Percentiles rank a stretch among this genome's conserved stretches.
phyloP scores from a whole-genome alignment of 2,888 invertebrate genomes.

The Xanthostigma xanthostigma region DNA sequence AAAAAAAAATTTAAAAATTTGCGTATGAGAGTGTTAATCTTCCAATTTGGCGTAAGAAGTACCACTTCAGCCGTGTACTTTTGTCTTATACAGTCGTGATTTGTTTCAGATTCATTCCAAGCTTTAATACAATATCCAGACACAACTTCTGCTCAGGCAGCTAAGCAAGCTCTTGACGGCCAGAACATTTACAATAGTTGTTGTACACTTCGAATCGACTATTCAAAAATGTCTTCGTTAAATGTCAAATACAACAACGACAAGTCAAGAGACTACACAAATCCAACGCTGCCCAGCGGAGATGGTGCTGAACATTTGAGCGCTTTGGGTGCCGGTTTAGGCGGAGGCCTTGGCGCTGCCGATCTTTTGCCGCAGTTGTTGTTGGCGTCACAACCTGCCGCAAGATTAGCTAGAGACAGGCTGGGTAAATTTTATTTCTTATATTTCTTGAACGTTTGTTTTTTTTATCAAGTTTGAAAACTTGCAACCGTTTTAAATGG shows the following conservation, averaged over 20 bases:
- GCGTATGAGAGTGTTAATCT: too few species aligned
- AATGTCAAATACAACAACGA: conserved; percentile 99
- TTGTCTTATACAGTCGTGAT: conserved; percentile 15
- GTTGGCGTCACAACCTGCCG: conserved; percentile 32
- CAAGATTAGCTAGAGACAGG: conserved; percentile 34
- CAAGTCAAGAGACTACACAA: conserved; percentile 98
- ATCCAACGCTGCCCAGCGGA: conserved; percentile 92
- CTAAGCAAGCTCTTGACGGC: conserved; percentile 93
- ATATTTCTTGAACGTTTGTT: too few species aligned
- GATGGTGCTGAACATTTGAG: conserved; percentile 52
- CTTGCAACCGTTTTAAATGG: too few species aligned
- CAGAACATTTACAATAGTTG: conserved; percentile 99
- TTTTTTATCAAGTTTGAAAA: too few species aligned
- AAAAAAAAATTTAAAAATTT: too few species aligned
- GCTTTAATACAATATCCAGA: conserved; percentile 98
- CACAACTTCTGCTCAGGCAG: conserved; percentile 90
- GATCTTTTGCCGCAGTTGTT: conserved; percentile 43
- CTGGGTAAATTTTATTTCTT: conserved; percentile 16
- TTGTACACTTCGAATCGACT: conserved; percentile 97
- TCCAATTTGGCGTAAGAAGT: too few species aligned
- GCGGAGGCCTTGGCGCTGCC: conserved; percentile 39
- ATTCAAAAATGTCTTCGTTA: conserved; percentile 93
- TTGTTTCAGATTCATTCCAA: conserved; percentile 82
- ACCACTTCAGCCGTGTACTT: too few species aligned
- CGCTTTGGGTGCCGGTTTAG: conserved; percentile 33